These are phyloP conservation scores for Morelia viridis DNA, from an alignment of 2,797 vertebrate species.

Conservation along the genomic window DNA sequence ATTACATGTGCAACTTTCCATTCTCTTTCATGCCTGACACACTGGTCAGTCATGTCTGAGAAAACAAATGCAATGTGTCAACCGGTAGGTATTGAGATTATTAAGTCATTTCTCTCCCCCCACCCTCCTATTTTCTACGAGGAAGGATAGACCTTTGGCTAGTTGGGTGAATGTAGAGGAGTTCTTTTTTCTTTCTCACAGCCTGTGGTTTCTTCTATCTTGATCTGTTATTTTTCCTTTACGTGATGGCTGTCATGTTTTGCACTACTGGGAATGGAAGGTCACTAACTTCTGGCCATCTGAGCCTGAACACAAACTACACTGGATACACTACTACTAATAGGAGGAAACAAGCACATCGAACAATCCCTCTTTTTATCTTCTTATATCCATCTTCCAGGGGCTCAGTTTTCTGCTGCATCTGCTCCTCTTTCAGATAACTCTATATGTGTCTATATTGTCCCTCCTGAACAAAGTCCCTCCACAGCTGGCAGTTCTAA, in stretches of 20 bases:
- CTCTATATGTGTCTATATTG: constrained; percentile 54
- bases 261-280: constrained; percentile 68
- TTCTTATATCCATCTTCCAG: constrained; percentile 60
- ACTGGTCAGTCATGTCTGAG: constrained; percentile 59
- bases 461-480: constrained; percentile 3
- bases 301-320: constrained; percentile 68
- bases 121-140: constrained; percentile 40
- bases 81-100: constrained; percentile 57
- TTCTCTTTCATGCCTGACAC: constrained; percentile 58
- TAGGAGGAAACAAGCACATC: constrained; percentile 72
- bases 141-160: constrained; percentile 63
- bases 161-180: constrained; percentile 69
- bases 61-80: constrained; percentile 61
- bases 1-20: constrained; percentile 59
- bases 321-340: constrained; percentile 66
- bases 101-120: constrained; percentile 58
- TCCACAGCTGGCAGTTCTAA: constrained; percentile 32
- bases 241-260: constrained; percentile 68
- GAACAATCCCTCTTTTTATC: constrained; percentile 66
- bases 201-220: constrained; percentile 65
- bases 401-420: constrained; percentile 64
- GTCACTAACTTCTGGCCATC: constrained; percentile 73
- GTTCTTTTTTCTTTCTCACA: constrained; percentile 65
- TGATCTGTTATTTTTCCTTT: constrained; percentile 65
- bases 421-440: constrained; percentile 64